These are phyloP conservation scores for Drosophila burlai DNA, from an alignment of 1,140 invertebrate genomes.

Conservation along the genomic window DNA sequence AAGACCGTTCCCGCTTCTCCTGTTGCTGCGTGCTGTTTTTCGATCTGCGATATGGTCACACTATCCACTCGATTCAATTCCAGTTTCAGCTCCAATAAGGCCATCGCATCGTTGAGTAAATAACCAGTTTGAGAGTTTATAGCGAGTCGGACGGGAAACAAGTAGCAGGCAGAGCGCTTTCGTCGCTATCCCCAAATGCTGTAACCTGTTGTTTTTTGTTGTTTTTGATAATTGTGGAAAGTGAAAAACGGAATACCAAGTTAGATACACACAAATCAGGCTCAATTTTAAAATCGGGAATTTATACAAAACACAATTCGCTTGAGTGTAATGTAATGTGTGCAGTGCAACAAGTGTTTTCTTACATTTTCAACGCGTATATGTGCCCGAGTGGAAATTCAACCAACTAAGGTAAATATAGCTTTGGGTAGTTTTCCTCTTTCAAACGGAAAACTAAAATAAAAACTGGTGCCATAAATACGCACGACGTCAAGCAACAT, in stretches of 20 bases:
- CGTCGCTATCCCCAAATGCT: constrained; percentile 25
- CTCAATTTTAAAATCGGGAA: constrained; percentile 20
- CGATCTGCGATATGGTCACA: not conserved
- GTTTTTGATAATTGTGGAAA: constrained; percentile 42
- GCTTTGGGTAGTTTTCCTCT: constrained; percentile 10
- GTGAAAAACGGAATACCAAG: constrained; percentile 22
- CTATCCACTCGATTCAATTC: constrained; percentile 8
- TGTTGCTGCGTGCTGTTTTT: too few relatives aligned
- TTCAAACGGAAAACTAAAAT: constrained; percentile 18
- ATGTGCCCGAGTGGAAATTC: constrained; percentile 3
- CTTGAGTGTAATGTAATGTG: not conserved
- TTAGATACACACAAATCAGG: constrained; percentile 26
- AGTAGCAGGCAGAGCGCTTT: constrained; percentile 18
- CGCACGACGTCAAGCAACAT: constrained; percentile 4
- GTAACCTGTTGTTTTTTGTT: constrained; percentile 35
- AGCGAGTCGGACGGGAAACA: constrained; percentile 20
- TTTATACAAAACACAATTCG: constrained; percentile 3
- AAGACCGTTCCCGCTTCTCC: not conserved
- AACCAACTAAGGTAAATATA: constrained; percentile 6
- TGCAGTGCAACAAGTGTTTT: constrained; percentile 11
- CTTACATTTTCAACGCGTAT: not conserved
- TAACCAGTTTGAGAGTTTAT: constrained; percentile 35
- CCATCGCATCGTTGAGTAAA: constrained; percentile 17
- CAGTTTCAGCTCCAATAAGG: constrained; percentile 15
- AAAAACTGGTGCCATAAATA: constrained; percentile 15